Base-by-base conservation (phyloP, 2,888 invertebrate species). In the Zele albiditarsus region DNA sequence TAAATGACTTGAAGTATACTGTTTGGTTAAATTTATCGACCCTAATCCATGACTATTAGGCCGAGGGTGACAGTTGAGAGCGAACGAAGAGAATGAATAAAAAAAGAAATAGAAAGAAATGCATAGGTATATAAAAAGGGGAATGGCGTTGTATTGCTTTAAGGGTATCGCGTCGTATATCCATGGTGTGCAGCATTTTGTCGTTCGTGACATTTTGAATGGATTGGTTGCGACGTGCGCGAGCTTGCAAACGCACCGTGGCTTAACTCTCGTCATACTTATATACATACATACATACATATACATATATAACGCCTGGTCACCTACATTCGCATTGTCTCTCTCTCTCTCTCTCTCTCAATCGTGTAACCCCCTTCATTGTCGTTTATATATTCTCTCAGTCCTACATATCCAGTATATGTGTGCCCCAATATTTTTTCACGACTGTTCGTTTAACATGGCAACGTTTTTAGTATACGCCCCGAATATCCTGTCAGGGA, bases 141-240 rank as follows among this genome's bases (percentile, higher is more conserved):
- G 63, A 33, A 63, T 62, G 28, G 12, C 31, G 28, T 23, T 63
- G 31, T 63, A 63, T 23, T 10, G 62, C 31, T 63, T 28, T 31
- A 63, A 31, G 63, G 38, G 20, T 27, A 62, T 63, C 31, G 31
- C 38, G n/a, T 63, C 16, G 20, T 20, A 53, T 53, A 23, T 38
- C 3, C 23, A 65, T 38, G 38, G 33, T 38, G 33, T 65, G n/a
- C 20, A 46, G n/a, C 10, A 75, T 77, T 79, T 76, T 74, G 75
- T 76, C 75, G 86, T 84, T 84, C 86, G 87, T 87, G 87, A 87
- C 87, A 82, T 82, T 78, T 82, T 88, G 86, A 88, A 88, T 88
- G 84, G 83, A 79, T 70, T 67, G 25, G 65, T 73, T 69, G 65
- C 71, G 78, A 76, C 79, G 80, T 78, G 82, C 86, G 84, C 86